A percentile compares a stretch with the other conserved stretches of the same genome.
These are phyloP conservation scores for Copidosoma floridanum DNA, from an alignment of 1,140 invertebrate species.

Conservation along the genomic window DNA sequence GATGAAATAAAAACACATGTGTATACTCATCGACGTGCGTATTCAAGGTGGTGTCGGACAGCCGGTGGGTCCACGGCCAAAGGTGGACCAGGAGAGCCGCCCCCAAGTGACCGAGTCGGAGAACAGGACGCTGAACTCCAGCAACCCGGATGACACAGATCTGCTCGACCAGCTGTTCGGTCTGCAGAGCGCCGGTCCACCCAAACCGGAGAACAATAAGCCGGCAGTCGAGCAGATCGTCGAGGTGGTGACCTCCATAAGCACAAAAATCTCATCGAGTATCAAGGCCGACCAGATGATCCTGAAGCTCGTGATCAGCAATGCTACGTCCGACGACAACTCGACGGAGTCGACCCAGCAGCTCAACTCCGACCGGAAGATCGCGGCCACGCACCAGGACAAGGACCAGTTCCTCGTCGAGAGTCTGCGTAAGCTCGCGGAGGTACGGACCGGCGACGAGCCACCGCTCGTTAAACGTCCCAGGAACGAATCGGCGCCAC, in stretches of 20 bases:
- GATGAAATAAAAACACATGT: too few relatives aligned
- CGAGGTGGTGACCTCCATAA: conserved; percentile 52
- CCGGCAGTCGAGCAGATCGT: conserved; percentile 44
- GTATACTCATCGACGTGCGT: too few relatives aligned
- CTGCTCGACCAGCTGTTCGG: conserved; percentile 43
- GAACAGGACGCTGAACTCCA: background rate
- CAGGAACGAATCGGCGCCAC: conserved; percentile 10
- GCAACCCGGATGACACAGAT: conserved; percentile 26
- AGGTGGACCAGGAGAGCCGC: conserved; percentile 35
- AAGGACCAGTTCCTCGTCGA: conserved; percentile 38
- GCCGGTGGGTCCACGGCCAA: conserved; percentile 45
- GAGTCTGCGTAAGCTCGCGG: conserved; percentile 39
- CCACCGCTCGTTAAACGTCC: background rate
- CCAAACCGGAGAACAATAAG: background rate
- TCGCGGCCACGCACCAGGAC: conserved; percentile 30
- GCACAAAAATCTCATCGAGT: conserved; percentile 49
- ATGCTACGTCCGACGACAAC: background rate
- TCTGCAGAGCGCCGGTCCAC: conserved; percentile 12
- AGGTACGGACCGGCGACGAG: conserved; percentile 34
- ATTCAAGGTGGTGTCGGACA: conserved; percentile 45
- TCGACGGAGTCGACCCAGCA: background rate
- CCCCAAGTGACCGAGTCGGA: background rate
- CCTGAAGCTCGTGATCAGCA: conserved; percentile 34
- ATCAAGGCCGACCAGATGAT: conserved; percentile 40
- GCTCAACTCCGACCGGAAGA: conserved; percentile 41